Evolutionary conservation across 1,140 invertebrate species (phyloP).

Genomic region (Asobara japonica): DNA sequence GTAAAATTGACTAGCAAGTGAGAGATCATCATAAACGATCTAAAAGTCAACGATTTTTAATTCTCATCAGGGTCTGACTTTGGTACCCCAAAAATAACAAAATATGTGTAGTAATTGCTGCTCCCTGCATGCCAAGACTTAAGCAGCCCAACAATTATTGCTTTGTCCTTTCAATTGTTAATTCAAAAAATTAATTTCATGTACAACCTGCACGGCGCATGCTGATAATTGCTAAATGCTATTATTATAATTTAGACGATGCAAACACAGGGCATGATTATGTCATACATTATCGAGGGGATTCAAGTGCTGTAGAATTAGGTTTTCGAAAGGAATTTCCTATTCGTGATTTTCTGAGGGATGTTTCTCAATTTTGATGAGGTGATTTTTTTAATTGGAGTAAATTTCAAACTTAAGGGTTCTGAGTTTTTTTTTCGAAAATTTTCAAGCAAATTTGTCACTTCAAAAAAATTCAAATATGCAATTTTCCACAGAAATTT

Average conservation of each 20-base stretch:
- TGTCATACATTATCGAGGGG: neutral
- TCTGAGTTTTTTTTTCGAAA: no score
- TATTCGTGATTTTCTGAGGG: no score
- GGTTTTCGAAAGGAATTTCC: no score
- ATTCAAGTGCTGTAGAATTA: neutral
- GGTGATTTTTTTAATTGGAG: neutral
- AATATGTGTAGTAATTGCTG: neutral
- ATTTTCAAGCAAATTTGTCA: no score
- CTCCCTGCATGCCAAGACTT: neutral
- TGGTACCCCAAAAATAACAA: no score
- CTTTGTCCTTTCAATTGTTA: neutral
- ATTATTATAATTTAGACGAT: slow-evolving; percentile 3
- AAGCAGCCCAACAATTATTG: slow-evolving; percentile 1
- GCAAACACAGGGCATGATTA: neutral
- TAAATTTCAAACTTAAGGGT: no score
- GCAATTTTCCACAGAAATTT: no score
- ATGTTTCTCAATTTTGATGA: no score
- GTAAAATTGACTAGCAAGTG: no score
- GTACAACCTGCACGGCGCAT: neutral
- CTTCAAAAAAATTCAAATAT: no score
- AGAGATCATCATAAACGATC: neutral
- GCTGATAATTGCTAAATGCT: neutral
- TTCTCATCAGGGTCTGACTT: no score
- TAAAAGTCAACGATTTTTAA: no score
- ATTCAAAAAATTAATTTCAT: neutral